Percentiles rank a stretch among this genome's conserved stretches.
phyloP scores from a whole-genome alignment of 2,888 invertebrate species.

The Anaspis maculata region DNA sequence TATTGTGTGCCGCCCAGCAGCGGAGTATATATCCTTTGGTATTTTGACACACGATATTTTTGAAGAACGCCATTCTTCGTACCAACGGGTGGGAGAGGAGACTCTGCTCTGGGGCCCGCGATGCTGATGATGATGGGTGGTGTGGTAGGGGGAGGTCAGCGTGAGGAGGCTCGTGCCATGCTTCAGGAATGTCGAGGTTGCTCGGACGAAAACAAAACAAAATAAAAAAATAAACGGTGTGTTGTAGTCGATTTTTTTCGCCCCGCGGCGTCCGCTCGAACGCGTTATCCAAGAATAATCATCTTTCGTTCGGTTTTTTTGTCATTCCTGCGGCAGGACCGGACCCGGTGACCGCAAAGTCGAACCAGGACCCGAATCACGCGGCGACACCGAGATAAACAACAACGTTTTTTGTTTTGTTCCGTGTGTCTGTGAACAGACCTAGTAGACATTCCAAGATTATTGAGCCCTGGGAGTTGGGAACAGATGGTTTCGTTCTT shows the following conservation, averaged over 20 bases:
- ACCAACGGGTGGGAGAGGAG: too few relatives aligned
- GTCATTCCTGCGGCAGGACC: slow-evolving; percentile 3
- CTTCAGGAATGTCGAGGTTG: slow-evolving; percentile 30
- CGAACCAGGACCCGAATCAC: slow-evolving; percentile 1
- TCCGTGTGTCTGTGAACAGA: too few relatives aligned
- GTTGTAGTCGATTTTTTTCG: slow-evolving; percentile 1
- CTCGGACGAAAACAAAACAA: slow-evolving; percentile 11
- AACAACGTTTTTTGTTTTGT: too few relatives aligned
- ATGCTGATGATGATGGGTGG: neutral
- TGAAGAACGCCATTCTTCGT: too few relatives aligned
- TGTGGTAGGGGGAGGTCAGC: slow-evolving; percentile 4
- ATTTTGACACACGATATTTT: too few relatives aligned
- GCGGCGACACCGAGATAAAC: too few relatives aligned
- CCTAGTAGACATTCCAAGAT: too few relatives aligned
- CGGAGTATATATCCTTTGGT: too few relatives aligned
- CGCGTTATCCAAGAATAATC: too few relatives aligned
- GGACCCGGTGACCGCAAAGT: slow-evolving; percentile 2
- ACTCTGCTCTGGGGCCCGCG: too few relatives aligned
- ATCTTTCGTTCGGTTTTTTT: slow-evolving; percentile 1
- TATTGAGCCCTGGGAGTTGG: neutral
- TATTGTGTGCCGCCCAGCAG: too few relatives aligned
- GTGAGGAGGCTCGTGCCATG: slow-evolving; percentile 24
- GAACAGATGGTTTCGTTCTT: neutral
- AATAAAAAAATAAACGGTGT: slow-evolving; percentile 6
- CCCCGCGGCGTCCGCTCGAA: too few relatives aligned